Conservation (phyloP, 2,888 invertebrate genomes). For the Dasypogon diadema region DNA sequence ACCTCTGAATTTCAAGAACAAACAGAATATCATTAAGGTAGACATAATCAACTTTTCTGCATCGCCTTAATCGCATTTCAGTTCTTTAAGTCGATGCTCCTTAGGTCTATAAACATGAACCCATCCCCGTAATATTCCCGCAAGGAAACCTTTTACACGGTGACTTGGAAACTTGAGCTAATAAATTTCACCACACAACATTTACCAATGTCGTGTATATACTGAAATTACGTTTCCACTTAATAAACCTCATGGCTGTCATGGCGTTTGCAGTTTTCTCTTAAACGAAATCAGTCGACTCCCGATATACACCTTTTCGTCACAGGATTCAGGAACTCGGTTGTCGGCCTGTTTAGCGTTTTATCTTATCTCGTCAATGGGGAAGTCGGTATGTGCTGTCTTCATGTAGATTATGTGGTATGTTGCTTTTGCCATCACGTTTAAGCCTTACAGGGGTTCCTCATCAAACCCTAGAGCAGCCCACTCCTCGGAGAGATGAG, state of each 20-base stretch:
- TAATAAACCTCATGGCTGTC: slow-evolving; percentile 33
- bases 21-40: slow-evolving; percentile 15
- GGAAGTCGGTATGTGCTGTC: slow-evolving; percentile 19
- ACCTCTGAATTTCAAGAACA: background rate
- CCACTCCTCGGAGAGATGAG: background rate
- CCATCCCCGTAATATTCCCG: background rate
- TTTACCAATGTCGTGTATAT: slow-evolving; percentile 46
- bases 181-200: slow-evolving; percentile 46
- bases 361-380: slow-evolving; percentile 38
- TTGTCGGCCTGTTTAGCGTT: background rate
- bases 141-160: background rate
- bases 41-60: slow-evolving; percentile 26
- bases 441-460: slow-evolving; percentile 23
- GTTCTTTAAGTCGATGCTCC: slow-evolving; percentile 22
- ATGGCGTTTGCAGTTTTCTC: slow-evolving; percentile 34
- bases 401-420: slow-evolving; percentile 37
- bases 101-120: slow-evolving; percentile 23
- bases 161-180: slow-evolving; percentile 26
- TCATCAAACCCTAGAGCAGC: slow-evolving; percentile 4
- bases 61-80: slow-evolving; percentile 41
- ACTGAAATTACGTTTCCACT: slow-evolving; percentile 46
- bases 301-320: background rate
- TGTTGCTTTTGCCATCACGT: slow-evolving; percentile 20
- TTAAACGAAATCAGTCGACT: slow-evolving; percentile 4
- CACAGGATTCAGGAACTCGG: background rate